Evolutionary conservation across 2,888 invertebrate genomes (phyloP).

Genomic region (Candidula unifasciata): DNA sequence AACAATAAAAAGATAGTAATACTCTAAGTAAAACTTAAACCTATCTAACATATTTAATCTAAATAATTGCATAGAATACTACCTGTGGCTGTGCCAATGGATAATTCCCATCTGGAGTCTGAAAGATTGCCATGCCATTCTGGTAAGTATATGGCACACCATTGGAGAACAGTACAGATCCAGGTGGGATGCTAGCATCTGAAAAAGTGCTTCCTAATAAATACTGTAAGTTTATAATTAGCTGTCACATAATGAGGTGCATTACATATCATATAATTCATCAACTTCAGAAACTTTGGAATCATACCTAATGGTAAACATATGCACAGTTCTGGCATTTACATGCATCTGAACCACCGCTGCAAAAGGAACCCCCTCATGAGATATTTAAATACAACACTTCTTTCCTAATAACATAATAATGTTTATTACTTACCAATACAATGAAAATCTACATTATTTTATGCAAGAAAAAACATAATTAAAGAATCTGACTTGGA

Average conservation of each 20-base stretch:
- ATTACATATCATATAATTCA: background rate
- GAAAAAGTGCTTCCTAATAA: constrained; percentile 41
- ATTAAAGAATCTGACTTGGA: too few relatives aligned
- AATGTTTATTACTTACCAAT: too few relatives aligned
- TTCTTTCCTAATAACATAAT: too few relatives aligned
- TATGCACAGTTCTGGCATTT: too few relatives aligned
- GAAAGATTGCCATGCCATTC: constrained; percentile 79
- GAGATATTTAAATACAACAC: too few relatives aligned
- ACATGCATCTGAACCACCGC: too few relatives aligned
- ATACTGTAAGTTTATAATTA: too few relatives aligned
- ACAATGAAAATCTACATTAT: too few relatives aligned
- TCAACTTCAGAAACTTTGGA: background rate
- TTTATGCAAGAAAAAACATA: too few relatives aligned
- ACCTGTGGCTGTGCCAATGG: constrained; percentile 70
- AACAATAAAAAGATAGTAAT: too few relatives aligned
- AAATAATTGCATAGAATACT: constrained; percentile 18
- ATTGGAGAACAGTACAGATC: constrained; percentile 80
- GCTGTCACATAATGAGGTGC: background rate
- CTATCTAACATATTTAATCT: background rate
- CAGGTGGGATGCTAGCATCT: constrained; percentile 79
- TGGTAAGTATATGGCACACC: constrained; percentile 80
- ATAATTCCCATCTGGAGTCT: constrained; percentile 74
- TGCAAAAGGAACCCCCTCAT: too few relatives aligned
- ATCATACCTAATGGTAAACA: background rate
- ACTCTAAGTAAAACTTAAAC: too few relatives aligned